Evolutionary conservation across 2,113 vertebrate genomes (phyloP), one percentile per base, ranked within the genome.

Genomic region (Notiomystis cincta): DNA sequence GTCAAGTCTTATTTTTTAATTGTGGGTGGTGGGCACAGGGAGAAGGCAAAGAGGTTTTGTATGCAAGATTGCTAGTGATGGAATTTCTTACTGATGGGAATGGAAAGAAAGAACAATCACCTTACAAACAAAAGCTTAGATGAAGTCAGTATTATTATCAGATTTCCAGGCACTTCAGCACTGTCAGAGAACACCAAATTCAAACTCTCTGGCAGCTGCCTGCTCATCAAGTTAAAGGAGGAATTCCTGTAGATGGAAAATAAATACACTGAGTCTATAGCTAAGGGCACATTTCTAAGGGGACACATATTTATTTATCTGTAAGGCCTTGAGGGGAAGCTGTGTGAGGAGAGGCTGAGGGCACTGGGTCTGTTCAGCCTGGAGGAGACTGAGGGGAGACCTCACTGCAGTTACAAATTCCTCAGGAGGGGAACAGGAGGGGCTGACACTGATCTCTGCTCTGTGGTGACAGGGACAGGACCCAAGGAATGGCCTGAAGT

Each of bases 381-480:
- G 53, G 35, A 67, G 45, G 45, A 60, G 45, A 37, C 33, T 37
- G 45, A 77, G 37, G 27, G 37, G 10, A 69, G 6, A 44, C 4
- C 62, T 45, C 27, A 15, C 0, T 16, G 70, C 13, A 30, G 0
- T 33, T 18, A 23, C 25, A 60, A 2, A 3, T 38, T 33, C 28
- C 28, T 45, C 0, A 0, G 14, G 57, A 45, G 19, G 14, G 79
- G 33, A 37, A 54, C 4, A 11, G 33, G 27, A 53, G 54, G 27
- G 15, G 2, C 38, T 78, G 27, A 4, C 37, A 19, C 12, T 20
- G 28, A 61, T 45, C n/a, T 45, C 25, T 57, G 1, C 42, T 42
- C 33, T 53, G 12, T 14, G 64, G 27, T 23, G 56, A 38, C 54
- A 47, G 23, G 9, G 45, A 70, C 73, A 61, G 47, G 19, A 70